phyloP scores from a whole-genome alignment of 2,888 invertebrate genomes.

The Drosophila putrida region DNA sequence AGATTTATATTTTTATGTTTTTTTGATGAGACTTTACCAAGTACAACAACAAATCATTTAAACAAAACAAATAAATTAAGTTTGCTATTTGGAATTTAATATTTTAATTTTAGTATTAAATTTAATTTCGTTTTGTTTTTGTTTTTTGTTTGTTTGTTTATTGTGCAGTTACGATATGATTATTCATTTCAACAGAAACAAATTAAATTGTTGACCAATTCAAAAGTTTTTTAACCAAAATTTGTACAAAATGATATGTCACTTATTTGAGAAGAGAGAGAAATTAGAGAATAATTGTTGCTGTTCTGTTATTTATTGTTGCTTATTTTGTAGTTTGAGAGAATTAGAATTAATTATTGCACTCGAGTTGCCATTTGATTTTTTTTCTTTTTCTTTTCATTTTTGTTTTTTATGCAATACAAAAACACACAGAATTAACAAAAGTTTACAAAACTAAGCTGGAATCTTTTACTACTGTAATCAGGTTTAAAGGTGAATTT shows the following conservation, averaged over 20 bases:
- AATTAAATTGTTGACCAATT: constrained; percentile 19
- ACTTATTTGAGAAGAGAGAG: constrained; percentile 5
- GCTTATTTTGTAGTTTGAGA: constrained; percentile 41
- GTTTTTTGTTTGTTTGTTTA: constrained; percentile 38
- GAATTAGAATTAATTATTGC: constrained; percentile 74
- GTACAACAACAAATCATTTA: constrained; percentile 61
- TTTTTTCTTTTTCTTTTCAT: constrained; percentile 28
- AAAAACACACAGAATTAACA: constrained; percentile 1
- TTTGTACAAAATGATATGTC: constrained; percentile 59
- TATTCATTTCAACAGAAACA: constrained; percentile 55
- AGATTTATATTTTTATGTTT: constrained; percentile 20
- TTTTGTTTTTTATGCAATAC: constrained; percentile 6
- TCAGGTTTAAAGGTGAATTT: too few species aligned
- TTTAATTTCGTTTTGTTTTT: background rate
- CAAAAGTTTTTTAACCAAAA: constrained; percentile 10
- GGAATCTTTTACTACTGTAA: background rate
- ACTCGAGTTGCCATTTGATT: constrained; percentile 70
- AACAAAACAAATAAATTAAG: constrained; percentile 30
- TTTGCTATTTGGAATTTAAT: constrained; percentile 7
- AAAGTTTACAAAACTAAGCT: constrained; percentile 3
- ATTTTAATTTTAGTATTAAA: constrained; percentile 1
- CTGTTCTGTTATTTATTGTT: constrained; percentile 23
- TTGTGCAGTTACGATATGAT: constrained; percentile 70
- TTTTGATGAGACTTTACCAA: constrained; percentile 49
- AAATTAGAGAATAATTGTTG: constrained; percentile 16